Conservation (phyloP, 2,113 vertebrate genomes). For the Cardinalis cardinalis region DNA sequence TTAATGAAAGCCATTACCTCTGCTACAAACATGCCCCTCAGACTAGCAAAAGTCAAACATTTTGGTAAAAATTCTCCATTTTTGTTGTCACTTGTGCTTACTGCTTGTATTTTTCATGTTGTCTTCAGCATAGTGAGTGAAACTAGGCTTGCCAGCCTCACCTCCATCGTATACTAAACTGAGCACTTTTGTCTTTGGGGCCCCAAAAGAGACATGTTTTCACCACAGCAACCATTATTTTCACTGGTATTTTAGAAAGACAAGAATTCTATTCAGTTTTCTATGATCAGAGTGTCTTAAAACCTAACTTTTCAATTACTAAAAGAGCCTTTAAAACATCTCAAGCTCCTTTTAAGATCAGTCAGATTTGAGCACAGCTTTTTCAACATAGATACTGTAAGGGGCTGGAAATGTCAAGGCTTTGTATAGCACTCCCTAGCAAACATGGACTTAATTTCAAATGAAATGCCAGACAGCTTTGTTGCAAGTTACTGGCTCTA, state of each 20-base stretch:
- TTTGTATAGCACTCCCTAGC: background rate
- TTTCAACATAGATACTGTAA: background rate
- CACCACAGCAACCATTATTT: background rate
- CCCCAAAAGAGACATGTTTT: background rate
- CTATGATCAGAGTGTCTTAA: background rate
- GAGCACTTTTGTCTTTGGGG: background rate
- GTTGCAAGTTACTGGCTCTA: background rate
- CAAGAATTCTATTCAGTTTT: background rate
- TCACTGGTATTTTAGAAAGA: background rate
- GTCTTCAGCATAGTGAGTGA: background rate
- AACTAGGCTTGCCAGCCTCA: background rate
- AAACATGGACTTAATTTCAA: constrained; percentile 42
- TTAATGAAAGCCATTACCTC: constrained; percentile 12
- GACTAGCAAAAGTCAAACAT: background rate
- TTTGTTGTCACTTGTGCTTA: background rate
- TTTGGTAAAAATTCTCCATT: background rate
- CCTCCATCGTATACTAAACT: background rate
- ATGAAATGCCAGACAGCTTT: constrained; percentile 15
- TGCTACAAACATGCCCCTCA: background rate
- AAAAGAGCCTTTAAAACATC: background rate
- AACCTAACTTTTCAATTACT: background rate
- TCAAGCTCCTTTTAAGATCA: background rate
- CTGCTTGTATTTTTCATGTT: background rate
- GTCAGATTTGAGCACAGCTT: background rate
- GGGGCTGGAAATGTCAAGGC: background rate